Evolutionary conservation across 1,140 invertebrate genomes (phyloP), one percentile per base, ranked within the genome.

Genomic region (Ceratoteleas bidentatus): DNA sequence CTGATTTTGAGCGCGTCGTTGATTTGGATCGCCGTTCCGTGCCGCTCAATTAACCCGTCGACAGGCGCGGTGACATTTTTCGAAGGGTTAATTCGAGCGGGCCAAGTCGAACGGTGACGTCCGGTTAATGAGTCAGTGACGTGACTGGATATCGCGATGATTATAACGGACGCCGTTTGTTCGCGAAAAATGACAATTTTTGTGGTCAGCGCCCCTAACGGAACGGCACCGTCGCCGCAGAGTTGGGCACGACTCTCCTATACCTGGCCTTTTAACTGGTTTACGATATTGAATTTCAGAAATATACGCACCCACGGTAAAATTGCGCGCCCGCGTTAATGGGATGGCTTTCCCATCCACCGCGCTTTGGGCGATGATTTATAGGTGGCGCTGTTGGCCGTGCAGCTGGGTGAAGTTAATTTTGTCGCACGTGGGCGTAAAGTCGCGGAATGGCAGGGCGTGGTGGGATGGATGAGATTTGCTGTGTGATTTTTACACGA

Each of bases 121-220:
- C 7, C 7, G 8, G 45, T 50, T 43, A 54, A 54, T 54, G 33
- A 33, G 24, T 65, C 57, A 64, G 13, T 34, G 47, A 52, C 33
- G 61, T 53, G 53, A 66, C 32, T 70, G 34, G 38, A 61, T 72
- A 47, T 45, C 24, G 7, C 60, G 36, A 73, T 40, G 61, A 74
- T 57, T 66, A 60, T 61, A 76, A 76, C 72, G 72, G 72, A 68
- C 24, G 9, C 34, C 36, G 54, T 64, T 74, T 66, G 24, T 68
- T 34, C 61, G 11, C 33, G n/a, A 61, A 77, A 77, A 77, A 77
- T 61, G 57, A 40, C 47, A 77, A 69, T 62, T 77, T 77, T 77
- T 77, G 74, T 78, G 75, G 66, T 78, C 66, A 78, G 52, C 70
- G 65, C 66, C 52, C 66, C 66, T 70, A 78, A 78, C 75, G 75